These are phyloP conservation scores for Dioctria rufipes DNA, from an alignment of 2,888 invertebrate genomes.

Conservation along the genomic window DNA sequence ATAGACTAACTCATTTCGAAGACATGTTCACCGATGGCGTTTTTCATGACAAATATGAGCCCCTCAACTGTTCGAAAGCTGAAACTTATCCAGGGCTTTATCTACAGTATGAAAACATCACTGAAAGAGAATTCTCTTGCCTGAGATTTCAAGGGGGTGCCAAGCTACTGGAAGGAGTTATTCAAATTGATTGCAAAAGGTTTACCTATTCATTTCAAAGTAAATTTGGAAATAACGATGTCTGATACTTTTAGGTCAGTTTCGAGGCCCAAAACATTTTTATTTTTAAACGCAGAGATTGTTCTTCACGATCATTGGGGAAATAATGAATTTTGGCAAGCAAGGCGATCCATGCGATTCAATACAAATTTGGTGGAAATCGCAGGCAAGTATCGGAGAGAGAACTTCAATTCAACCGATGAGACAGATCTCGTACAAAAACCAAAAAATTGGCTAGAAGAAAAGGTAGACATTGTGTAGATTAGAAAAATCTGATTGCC, in stretches of 20 bases:
- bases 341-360: constrained; percentile 93
- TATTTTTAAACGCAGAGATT: constrained; percentile 82
- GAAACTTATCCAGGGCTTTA: constrained; percentile 70
- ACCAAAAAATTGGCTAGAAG: constrained; percentile 76
- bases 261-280: constrained; percentile 62
- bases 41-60: constrained; percentile 87
- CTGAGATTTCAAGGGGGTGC: constrained; percentile 87
- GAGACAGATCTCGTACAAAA: constrained; percentile 75
- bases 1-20: constrained; percentile 87
- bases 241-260: not conserved
- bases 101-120: constrained; percentile 82
- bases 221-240: not conserved
- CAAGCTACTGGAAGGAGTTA: constrained; percentile 76
- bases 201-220: not conserved
- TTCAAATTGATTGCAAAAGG: constrained; percentile 65
- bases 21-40: constrained; percentile 86
- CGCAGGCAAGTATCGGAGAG: constrained; percentile 79
- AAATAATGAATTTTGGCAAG: constrained; percentile 85
- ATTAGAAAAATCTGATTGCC: too few species aligned
- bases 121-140: constrained; percentile 73
- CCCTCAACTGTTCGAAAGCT: constrained; percentile 72
- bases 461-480: constrained; percentile 67
- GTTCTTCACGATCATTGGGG: constrained; percentile 92
- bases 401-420: constrained; percentile 77
- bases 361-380: constrained; percentile 77